A percentile compares a stretch with the other conserved stretches of the same genome.
Evolutionary conservation across 2,888 invertebrate genomes (phyloP).

Genomic region (Morinoia aosen): DNA sequence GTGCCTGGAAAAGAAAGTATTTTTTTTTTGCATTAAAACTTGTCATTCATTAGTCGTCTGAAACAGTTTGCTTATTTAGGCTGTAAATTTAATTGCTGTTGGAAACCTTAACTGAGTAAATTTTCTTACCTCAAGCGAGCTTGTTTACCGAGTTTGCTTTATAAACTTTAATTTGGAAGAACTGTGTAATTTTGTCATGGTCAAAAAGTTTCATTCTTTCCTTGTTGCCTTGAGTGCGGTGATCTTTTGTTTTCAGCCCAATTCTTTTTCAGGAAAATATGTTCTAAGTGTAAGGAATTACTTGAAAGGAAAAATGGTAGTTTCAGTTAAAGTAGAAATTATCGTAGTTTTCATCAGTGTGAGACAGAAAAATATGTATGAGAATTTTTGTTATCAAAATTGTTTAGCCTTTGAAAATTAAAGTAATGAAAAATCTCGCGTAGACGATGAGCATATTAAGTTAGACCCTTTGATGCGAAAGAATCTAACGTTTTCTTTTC

Average conservation of each 20-base stretch:
- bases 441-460: not conserved
- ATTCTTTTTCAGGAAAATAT: not conserved
- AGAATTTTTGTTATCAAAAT: not conserved
- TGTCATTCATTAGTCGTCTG: not conserved
- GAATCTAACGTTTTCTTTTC: not conserved
- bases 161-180: not conserved
- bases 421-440: not conserved
- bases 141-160: not conserved
- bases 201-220: not conserved
- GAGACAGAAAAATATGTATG: not conserved
- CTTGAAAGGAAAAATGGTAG: not conserved
- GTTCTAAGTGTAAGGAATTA: not conserved
- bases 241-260: conserved; percentile 3
- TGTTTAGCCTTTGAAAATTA: not conserved
- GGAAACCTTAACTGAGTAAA: not conserved
- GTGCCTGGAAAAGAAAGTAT: not conserved
- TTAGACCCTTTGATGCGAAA: not conserved
- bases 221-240: not conserved
- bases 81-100: not conserved
- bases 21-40: not conserved
- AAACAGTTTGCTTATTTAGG: not conserved
- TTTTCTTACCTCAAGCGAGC: not conserved
- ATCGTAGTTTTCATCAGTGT: not conserved
- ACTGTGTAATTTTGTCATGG: not conserved
- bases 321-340: not conserved